Evolutionary conservation across 2,113 vertebrate genomes (phyloP), one percentile per base, ranked within the genome.

Genomic region (Istiophorus platypterus): DNA sequence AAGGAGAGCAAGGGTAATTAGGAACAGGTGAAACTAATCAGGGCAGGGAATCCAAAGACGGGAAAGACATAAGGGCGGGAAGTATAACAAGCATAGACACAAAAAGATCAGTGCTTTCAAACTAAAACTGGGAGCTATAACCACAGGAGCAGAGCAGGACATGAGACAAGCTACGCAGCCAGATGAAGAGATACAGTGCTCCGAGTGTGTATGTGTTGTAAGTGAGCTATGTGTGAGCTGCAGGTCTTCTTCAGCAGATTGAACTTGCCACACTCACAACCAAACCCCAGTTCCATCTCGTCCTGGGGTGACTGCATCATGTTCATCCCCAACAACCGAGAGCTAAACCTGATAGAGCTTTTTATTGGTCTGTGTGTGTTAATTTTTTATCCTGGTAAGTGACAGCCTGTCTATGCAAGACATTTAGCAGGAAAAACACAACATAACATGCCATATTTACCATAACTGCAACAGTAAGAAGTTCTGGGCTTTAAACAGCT

Each of bases 401-500:
- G 62, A 31, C 34, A 29, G 42, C 49, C 29, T 24, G 29, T 52
- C 63, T 61, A 59, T 11, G 58, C n/a, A 67, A 17, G 51, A 34
- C 6, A 1, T 61, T 52, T 27, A 14, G 42, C 66, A 34, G 5
- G 26, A 37, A 52, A 66, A 57, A 2, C 17, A 29, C 61, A 34
- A 26, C 49, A 59, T 52, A 18, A 76, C 0, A 0, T 57, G 24
- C 62, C 54, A 27, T 20, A 18, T 22, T 64, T 22, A 64, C 59
- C 71, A 56, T 22, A 64, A 39, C 54, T 27, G 61, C 24, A 49
- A 22, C 26, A 71, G n/a, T 7, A 27, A 7, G 29, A 31, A 31
- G 34, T 75, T 52, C 15, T 67, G 37, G 73, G 24, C n/a, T 42
- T 56, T 13, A 49, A 42, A 4, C 24, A 74, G 52, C 52, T 27